Conservation (phyloP, 2,113 vertebrate species). For the Psophia crepitans region DNA sequence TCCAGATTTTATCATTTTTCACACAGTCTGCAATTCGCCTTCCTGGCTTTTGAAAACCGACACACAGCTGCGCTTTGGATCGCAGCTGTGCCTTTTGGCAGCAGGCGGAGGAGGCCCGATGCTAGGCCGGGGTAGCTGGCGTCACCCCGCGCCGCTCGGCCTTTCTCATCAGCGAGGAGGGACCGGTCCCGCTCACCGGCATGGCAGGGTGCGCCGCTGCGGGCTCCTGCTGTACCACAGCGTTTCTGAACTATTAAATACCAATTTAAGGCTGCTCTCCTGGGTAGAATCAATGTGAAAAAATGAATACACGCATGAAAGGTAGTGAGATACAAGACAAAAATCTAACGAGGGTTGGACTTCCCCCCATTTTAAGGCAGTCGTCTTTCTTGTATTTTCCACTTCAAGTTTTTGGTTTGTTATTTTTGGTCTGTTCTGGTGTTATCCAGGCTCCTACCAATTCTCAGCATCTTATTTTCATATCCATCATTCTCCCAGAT, state of each 20-base stretch:
- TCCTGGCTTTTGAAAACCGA: background rate
- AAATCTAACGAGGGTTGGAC: background rate
- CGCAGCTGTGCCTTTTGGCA: background rate
- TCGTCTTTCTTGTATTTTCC: background rate
- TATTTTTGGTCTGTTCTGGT: background rate
- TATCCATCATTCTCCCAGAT: background rate
- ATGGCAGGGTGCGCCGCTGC: rapidly evolving
- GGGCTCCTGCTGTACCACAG: background rate
- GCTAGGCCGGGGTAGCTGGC: background rate
- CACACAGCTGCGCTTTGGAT: conserved; percentile 26
- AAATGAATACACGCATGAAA: background rate
- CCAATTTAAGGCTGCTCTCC: background rate
- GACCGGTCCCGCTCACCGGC: rapidly evolving
- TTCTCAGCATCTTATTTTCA: conserved; percentile 7
- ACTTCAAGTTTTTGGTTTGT: background rate
- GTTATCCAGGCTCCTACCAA: background rate
- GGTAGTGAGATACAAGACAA: background rate
- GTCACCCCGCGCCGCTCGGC: rapidly evolving
- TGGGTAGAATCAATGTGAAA: background rate
- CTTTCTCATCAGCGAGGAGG: background rate
- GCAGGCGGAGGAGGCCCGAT: background rate
- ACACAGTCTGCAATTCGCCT: conserved; percentile 37
- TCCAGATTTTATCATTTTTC: conserved; percentile 49
- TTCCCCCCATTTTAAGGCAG: background rate
- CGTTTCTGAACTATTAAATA: background rate